Percentiles rank a stretch among this genome's conserved stretches.
phyloP scores from a whole-genome alignment of 1,140 invertebrate genomes.

The Dendrolimus punctatus region DNA sequence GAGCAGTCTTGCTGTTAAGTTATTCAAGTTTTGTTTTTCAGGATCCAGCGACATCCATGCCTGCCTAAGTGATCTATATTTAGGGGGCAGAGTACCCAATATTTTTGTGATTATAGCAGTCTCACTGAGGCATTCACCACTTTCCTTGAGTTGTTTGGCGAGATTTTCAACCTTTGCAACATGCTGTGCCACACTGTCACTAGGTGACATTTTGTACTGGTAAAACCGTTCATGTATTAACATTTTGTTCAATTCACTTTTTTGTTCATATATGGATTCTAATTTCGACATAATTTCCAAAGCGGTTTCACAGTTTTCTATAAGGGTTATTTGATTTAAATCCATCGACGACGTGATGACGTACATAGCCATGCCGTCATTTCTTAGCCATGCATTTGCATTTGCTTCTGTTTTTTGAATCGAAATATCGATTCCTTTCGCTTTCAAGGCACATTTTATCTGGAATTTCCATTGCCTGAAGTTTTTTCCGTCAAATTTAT shows the following conservation, averaged over 20 bases:
- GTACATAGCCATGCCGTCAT: slow-evolving; percentile 21
- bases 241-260: slow-evolving; percentile 7
- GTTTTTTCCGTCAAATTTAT: too few species aligned
- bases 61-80: slow-evolving; percentile 10
- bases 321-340: slow-evolving; percentile 15
- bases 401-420: too few species aligned
- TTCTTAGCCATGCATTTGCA: slow-evolving; percentile 19
- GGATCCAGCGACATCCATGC: slow-evolving; percentile 25
- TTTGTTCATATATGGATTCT: slow-evolving; percentile 28
- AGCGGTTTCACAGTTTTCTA: slow-evolving; percentile 27
- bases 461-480: too few species aligned
- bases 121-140: slow-evolving; percentile 44
- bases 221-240: slow-evolving; percentile 6
- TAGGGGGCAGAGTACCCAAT: slow-evolving; percentile 21
- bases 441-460: too few species aligned
- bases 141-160: slow-evolving; percentile 39
- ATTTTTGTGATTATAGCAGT: slow-evolving; percentile 47
- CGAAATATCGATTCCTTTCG: too few species aligned
- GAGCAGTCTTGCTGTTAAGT: slow-evolving; percentile 46
- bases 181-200: slow-evolving; percentile 18
- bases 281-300: slow-evolving; percentile 35
- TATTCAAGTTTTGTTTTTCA: slow-evolving; percentile 36
- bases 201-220: slow-evolving; percentile 32
- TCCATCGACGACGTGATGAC: slow-evolving; percentile 17
- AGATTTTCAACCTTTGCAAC: slow-evolving; percentile 44